Evolutionary conservation across 2,888 invertebrate genomes (phyloP), one percentile per base, ranked within the genome.

Genomic region (Synergus itoensis): DNA sequence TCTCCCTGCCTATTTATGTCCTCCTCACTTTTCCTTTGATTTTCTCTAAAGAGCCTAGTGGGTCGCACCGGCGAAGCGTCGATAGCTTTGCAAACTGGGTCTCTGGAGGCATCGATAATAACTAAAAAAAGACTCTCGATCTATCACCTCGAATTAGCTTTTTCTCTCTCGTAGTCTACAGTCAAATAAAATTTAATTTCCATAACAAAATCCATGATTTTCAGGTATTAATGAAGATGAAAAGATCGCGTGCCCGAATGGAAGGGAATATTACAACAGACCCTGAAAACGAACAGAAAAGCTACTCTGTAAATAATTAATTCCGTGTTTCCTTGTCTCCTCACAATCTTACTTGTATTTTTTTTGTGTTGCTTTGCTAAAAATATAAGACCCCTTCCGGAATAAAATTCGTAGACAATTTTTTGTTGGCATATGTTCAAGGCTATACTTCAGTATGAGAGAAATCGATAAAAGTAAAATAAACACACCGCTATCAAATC

Each of bases 31-130:
- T 69, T 48, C 69, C 69, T 48, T 69, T 69, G 69, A 76, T 69
- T 60, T 73, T 77, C 57, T 75, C 53, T 53, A 53, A 53, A n/a
- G n/a, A 53, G 53, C n/a, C 53, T 53, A 16, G 16, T 16, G 48
- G 16, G 14, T 48, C 48, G 16, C 14, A 53, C 53, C n/a, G n/a
- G 8, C 53, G 53, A 79, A 83, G 82, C 82, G 80, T 81, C 82
- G 79, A 84, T 84, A 83, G 84, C 77, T 86, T 82, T 18, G 79
- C 79, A 77, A 85, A 86, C 84, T 86, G 62, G 86, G 84, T 85
- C 85, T 85, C 85, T 77, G 79, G 79, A 63, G 73, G 78, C 79
- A 79, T 82, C 79, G 53, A n/a, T n/a, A n/a, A n/a, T 83, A 81
- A 82, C 79, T 82, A 82, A 83, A 80, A 81, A 82, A 80, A 81